Conservation (phyloP, 2,797 vertebrate species). For the Pseudomugil tenellus region DNA sequence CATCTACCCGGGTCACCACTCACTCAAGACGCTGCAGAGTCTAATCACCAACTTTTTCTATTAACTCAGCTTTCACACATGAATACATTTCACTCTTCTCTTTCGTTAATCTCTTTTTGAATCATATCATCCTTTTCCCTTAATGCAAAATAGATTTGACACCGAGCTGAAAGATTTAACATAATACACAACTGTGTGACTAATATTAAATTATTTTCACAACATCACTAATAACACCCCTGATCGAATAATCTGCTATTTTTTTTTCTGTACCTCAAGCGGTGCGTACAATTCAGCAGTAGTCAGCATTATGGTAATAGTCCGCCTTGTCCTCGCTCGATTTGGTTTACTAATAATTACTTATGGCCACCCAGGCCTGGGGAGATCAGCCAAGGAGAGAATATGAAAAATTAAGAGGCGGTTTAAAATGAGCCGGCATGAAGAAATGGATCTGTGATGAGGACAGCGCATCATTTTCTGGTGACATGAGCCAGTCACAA, state of each 20-base stretch:
- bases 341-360: slow-evolving; percentile 74
- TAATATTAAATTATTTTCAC: not conserved
- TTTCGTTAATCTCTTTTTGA: not conserved
- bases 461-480: slow-evolving; percentile 24
- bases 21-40: not conserved
- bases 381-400: slow-evolving; percentile 41
- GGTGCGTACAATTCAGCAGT: slow-evolving; percentile 38
- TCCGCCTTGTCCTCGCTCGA: slow-evolving; percentile 42
- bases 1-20: not conserved
- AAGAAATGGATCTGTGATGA: slow-evolving; percentile 45
- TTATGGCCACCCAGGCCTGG: slow-evolving; percentile 38
- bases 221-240: not conserved
- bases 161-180: not conserved
- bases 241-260: not conserved
- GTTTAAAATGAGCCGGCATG: slow-evolving; percentile 21
- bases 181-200: not conserved
- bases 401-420: slow-evolving; percentile 50
- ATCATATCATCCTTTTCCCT: not conserved
- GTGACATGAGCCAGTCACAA: slow-evolving; percentile 33
- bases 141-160: not conserved
- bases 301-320: slow-evolving; percentile 65
- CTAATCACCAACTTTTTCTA: not conserved
- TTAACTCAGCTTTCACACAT: not conserved
- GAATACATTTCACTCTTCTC: not conserved
- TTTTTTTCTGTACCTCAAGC: not conserved